phyloP scores from a whole-genome alignment of 1,140 invertebrate genomes.

The Ceratoteleas bidentatus region DNA sequence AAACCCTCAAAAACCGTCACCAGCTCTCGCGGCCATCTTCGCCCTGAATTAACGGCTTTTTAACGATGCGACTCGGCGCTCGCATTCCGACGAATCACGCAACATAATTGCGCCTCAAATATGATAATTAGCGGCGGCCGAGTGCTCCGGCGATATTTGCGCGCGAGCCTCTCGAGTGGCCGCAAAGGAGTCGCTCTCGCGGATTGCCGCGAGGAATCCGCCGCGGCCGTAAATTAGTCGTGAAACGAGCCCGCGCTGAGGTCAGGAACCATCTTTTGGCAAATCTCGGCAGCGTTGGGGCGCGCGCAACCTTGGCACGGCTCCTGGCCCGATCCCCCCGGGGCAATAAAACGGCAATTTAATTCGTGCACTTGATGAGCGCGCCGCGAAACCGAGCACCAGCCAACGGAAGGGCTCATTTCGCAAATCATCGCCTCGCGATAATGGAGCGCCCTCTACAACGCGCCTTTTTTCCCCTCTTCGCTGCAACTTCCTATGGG shows the following conservation, averaged over 20 bases:
- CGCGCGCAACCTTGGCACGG: slow-evolving; percentile 43
- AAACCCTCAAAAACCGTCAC: too few relatives aligned
- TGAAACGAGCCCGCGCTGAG: slow-evolving; percentile 51
- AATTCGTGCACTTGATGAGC: slow-evolving; percentile 81
- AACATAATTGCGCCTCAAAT: slow-evolving; percentile 59
- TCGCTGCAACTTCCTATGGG: background rate
- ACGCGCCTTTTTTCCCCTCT: slow-evolving; percentile 6
- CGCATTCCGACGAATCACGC: slow-evolving; percentile 55
- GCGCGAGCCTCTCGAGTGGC: slow-evolving; percentile 54
- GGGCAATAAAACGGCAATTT: slow-evolving; percentile 82
- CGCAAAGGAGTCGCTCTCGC: slow-evolving; percentile 57
- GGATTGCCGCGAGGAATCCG: slow-evolving; percentile 44
- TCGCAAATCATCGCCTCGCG: slow-evolving; percentile 78
- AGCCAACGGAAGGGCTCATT: slow-evolving; percentile 76
- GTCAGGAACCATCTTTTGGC: slow-evolving; percentile 60
- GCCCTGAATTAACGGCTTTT: slow-evolving; percentile 42
- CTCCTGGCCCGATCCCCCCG: slow-evolving; percentile 66
- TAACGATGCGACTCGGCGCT: slow-evolving; percentile 36
- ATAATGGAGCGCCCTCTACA: slow-evolving; percentile 52
- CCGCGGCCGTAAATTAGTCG: slow-evolving; percentile 61
- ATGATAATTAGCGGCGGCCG: slow-evolving; percentile 58
- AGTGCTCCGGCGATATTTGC: slow-evolving; percentile 56
- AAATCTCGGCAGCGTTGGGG: slow-evolving; percentile 41
- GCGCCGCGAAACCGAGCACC: slow-evolving; percentile 62
- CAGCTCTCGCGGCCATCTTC: too few relatives aligned